Conservation (phyloP, 2,797 vertebrate genomes). For the Tympanoctomys barrerae region DNA sequence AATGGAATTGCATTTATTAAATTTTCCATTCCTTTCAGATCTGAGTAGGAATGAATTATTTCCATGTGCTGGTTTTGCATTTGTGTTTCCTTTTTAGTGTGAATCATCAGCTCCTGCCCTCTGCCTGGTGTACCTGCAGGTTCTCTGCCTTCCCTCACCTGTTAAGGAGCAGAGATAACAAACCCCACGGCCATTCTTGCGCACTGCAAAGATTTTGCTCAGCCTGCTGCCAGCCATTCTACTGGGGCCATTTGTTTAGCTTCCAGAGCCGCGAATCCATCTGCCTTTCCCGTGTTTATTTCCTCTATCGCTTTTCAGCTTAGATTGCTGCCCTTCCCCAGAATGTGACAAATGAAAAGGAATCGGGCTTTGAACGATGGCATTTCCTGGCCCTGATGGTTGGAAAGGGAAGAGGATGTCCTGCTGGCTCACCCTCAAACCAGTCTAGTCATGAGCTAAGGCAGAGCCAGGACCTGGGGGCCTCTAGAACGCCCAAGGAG, state of each 20-base stretch:
- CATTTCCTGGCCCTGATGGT: neutral
- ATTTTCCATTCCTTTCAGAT: neutral
- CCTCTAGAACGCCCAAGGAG: neutral
- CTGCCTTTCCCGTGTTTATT: slow-evolving; percentile 10
- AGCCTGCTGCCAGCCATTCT: neutral
- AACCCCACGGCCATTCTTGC: neutral
- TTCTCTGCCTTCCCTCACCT: neutral
- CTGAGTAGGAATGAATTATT: slow-evolving; percentile 13
- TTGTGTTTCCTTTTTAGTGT: neutral
- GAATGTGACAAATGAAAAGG: neutral
- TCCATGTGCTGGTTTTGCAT: neutral
- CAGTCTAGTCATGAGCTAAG: neutral
- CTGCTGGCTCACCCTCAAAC: neutral
- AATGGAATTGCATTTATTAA: slow-evolving; percentile 58
- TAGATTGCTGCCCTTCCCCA: slow-evolving; percentile 9
- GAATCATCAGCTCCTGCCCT: neutral
- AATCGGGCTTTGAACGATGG: slow-evolving; percentile 4
- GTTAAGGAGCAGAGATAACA: neutral
- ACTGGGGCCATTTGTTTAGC: slow-evolving; percentile 40
- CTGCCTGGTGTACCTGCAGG: neutral
- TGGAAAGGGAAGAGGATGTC: fast-evolving
- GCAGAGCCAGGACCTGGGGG: neutral
- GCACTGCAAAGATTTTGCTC: neutral
- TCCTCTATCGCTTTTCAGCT: slow-evolving; percentile 13
- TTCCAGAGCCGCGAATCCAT: neutral